These are phyloP conservation scores for Hylaea fasciaria DNA, from an alignment of 2,888 invertebrate genomes.

Conservation along the genomic window DNA sequence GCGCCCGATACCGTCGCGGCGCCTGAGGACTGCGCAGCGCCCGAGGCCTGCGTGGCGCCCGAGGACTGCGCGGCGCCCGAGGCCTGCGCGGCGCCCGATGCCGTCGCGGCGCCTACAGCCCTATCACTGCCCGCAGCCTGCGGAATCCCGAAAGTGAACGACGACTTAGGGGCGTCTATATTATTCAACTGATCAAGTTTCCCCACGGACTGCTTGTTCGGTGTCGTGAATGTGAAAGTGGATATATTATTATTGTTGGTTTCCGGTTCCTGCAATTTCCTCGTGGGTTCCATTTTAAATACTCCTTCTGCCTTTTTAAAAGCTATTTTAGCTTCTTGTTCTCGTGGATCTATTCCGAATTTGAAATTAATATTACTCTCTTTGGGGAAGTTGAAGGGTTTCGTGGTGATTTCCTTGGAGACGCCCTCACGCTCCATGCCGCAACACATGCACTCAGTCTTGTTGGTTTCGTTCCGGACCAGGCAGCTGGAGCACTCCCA, in stretches of 20 bases:
- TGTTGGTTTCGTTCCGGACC: slow-evolving; percentile 62
- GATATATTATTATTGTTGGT: slow-evolving; percentile 70
- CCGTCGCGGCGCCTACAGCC: slow-evolving; percentile 11
- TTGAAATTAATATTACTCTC: slow-evolving; percentile 50
- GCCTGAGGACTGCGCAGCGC: no score
- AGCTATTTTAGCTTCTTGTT: slow-evolving; percentile 48
- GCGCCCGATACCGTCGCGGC: no score
- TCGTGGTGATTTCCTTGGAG: slow-evolving; percentile 14
- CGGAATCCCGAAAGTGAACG: slow-evolving; percentile 67
- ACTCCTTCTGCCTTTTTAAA: slow-evolving; percentile 42
- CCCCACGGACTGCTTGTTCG: slow-evolving; percentile 48
- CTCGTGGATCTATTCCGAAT: slow-evolving; percentile 67
- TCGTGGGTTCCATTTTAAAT: slow-evolving; percentile 28
- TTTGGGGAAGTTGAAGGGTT: slow-evolving; percentile 25
- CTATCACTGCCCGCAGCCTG: slow-evolving; percentile 36
- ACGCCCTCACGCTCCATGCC: slow-evolving; percentile 50
- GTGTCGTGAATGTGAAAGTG: slow-evolving; percentile 55
- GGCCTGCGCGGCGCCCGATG: background rate
- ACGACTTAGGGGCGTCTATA: slow-evolving; percentile 49
- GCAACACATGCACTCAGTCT: slow-evolving; percentile 66
- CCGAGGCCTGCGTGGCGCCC: no score
- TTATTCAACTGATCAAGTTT: slow-evolving; percentile 36
- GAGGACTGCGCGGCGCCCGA: no score
- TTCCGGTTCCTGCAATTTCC: slow-evolving; percentile 57
- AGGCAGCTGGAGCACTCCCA: slow-evolving; percentile 74